phyloP scores from a whole-genome alignment of 2,113 vertebrate genomes.

The Callaeas wilsoni region DNA sequence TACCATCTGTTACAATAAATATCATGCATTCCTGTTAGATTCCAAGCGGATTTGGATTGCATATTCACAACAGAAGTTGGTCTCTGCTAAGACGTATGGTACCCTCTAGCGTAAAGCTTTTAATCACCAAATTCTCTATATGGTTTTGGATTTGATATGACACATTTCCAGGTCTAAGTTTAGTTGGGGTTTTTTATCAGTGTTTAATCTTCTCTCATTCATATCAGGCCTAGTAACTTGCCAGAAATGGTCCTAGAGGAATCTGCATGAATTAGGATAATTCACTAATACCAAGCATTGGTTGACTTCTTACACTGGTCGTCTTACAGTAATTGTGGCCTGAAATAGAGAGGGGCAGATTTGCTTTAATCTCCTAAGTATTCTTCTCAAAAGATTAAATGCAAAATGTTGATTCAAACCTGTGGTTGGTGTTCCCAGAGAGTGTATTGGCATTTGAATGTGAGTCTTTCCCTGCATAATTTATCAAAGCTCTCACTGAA shows the following conservation, averaged over 20 bases:
- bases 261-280: background rate
- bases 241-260: background rate
- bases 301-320: background rate
- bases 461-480: background rate
- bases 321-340: background rate
- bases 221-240: background rate
- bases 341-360: constrained; percentile 17
- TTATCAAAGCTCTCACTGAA: background rate
- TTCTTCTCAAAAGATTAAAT: constrained; percentile 33
- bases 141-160: background rate
- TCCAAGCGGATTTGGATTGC: background rate
- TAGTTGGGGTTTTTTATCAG: fast-evolving
- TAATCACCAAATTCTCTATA: background rate
- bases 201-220: background rate
- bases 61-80: background rate
- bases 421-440: background rate
- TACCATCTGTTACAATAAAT: constrained; percentile 7
- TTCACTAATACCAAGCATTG: background rate
- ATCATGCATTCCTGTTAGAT: background rate
- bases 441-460: background rate
- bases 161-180: background rate
- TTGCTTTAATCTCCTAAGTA: constrained; percentile 14
- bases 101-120: background rate
- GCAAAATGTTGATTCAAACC: background rate
- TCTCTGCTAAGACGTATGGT: background rate